Evolutionary conservation across 2,113 vertebrate genomes (phyloP).

Genomic region (Fulica atra): DNA sequence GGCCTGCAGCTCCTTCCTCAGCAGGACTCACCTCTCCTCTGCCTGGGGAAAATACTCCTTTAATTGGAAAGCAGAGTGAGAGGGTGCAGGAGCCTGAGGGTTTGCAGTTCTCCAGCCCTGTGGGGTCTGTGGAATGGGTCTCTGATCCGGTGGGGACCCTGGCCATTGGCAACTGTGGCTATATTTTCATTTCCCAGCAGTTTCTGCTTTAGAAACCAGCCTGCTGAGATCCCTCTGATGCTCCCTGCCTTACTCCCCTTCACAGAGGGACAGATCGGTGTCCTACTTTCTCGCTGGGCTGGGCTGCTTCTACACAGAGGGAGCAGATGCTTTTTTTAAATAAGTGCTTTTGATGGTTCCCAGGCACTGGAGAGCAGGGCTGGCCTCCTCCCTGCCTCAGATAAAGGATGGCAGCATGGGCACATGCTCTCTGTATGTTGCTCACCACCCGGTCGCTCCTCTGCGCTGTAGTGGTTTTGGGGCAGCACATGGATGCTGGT

Average conservation of each 20-base stretch:
- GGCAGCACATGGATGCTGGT: accelerated
- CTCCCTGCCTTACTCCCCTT: background rate
- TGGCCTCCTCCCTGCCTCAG: background rate
- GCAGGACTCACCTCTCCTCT: background rate
- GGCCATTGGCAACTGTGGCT: background rate
- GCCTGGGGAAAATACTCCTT: background rate
- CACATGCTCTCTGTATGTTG: accelerated
- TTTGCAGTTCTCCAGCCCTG: background rate
- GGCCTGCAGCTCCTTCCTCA: background rate
- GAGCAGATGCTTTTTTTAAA: background rate
- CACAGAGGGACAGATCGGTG: background rate
- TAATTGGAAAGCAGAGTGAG: accelerated
- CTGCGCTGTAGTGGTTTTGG: background rate
- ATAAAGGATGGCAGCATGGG: background rate
- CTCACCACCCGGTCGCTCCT: background rate
- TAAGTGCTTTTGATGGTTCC: background rate
- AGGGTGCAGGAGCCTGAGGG: accelerated
- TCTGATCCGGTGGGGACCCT: accelerated
- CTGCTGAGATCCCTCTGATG: background rate
- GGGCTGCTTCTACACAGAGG: accelerated
- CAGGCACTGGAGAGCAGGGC: background rate
- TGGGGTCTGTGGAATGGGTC: background rate
- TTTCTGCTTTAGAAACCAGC: background rate
- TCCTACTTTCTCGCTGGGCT: background rate
- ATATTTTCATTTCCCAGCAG: background rate